Evolutionary conservation across 1,140 invertebrate species (phyloP), one percentile per base, ranked within the genome.

Genomic region (Drosophila ficusphila): DNA sequence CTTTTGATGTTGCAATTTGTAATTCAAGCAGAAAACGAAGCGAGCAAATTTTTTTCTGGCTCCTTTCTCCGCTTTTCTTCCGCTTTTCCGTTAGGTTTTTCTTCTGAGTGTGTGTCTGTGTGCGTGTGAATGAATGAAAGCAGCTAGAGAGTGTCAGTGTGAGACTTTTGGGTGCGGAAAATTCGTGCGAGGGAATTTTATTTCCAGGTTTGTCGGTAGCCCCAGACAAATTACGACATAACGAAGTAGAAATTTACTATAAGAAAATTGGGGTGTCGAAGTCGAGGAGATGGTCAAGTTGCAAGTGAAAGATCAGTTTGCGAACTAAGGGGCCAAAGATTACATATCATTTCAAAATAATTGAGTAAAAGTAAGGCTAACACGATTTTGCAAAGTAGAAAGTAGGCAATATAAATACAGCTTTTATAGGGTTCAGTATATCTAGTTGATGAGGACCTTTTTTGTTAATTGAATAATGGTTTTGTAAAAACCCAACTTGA

Each of bases 1-100:
- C 85, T 89, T 89, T 89, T 89, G 88, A 90, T 88, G 81, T 90
- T 88, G 88, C 88, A 90, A 90, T 88, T 90, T 90, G 88, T 89
- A 89, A 89, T 89, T 89, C 85, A 89, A 89, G 85, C 85, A 89
- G 85, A 89, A 89, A 89, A 89, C 85, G 85, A 89, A 83, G 85
- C 79, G 79, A 77, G 62, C 75, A 83, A 79, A 73, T 79, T 86
- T 88, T 83, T 79, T 75, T 53, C 47, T 54, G 12, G 31, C 70
- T 67, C 33, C 56, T 27, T 57, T 61, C 21, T 57, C 38, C 23
- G 23, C 48, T 19, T 42, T 53, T 74, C 34, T 65, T 39, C 7
- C 21, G 57, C 61, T 39, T 53, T 49, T 39, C 60, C 27, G 25
- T 65, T 33, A 12, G 27, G 23, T 18, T 48, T 67, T 42, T 47